A percentile compares a stretch with the other conserved stretches of the same genome.
phyloP scores from a whole-genome alignment of 1,140 invertebrate species.

The Hirudo medicinalis region DNA sequence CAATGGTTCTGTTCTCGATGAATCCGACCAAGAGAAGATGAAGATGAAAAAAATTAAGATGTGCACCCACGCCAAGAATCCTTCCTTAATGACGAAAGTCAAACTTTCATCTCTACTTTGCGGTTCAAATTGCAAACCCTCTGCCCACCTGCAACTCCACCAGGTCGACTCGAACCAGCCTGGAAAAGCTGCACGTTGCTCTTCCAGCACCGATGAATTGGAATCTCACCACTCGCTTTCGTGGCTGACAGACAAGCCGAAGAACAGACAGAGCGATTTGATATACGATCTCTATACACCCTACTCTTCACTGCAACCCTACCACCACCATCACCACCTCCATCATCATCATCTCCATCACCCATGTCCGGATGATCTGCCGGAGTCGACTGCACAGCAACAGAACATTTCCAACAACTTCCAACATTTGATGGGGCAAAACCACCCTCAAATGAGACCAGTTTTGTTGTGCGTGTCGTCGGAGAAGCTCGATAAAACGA shows the following conservation, averaged over 20 bases:
- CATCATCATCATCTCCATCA: neutral
- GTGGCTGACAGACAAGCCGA: neutral
- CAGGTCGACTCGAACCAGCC: neutral
- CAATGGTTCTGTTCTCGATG: too few relatives aligned
- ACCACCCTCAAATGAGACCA: neutral
- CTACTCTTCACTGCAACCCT: neutral
- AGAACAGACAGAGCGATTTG: neutral
- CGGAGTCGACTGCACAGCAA: neutral
- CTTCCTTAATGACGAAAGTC: too few relatives aligned
- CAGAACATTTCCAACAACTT: neutral
- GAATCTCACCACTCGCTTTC: neutral
- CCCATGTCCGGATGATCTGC: neutral
- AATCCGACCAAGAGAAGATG: too few relatives aligned
- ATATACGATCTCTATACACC: neutral
- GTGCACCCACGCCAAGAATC: too few relatives aligned
- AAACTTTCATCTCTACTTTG: too few relatives aligned
- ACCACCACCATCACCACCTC: neutral
- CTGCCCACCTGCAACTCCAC: neutral
- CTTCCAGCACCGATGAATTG: neutral
- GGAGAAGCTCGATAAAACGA: too few relatives aligned
- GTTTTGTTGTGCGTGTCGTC: too few relatives aligned
- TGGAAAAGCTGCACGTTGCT: neutral
- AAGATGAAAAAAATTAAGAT: too few relatives aligned
- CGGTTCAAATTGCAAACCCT: too few relatives aligned
- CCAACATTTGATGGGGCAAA: slow-evolving; percentile 1